These are phyloP conservation scores for Hedychridium roseum DNA, from an alignment of 2,888 invertebrate species.

Conservation along the genomic window DNA sequence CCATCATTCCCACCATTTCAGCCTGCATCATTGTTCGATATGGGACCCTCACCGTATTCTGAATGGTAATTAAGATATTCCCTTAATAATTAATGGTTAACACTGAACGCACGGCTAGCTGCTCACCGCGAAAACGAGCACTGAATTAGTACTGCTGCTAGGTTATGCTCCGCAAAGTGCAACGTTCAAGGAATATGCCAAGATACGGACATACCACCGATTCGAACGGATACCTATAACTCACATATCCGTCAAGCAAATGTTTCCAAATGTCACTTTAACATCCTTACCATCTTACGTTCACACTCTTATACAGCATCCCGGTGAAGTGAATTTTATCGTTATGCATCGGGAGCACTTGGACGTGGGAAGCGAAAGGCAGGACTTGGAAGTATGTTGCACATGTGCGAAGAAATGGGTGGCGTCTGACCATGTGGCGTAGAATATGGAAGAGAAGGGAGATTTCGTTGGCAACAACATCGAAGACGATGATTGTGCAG, in stretches of 20 bases:
- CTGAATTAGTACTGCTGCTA: slow-evolving; percentile 44
- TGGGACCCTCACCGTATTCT: slow-evolving; percentile 42
- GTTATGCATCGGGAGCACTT: slow-evolving; percentile 45
- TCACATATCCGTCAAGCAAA: too few relatives aligned
- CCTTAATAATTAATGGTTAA: slow-evolving; percentile 45
- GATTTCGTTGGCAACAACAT: too few relatives aligned
- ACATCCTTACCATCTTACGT: too few relatives aligned
- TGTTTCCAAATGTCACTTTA: too few relatives aligned
- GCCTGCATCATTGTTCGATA: slow-evolving; percentile 11
- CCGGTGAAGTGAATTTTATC: too few relatives aligned
- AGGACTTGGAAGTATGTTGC: slow-evolving; percentile 32
- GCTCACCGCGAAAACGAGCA: slow-evolving; percentile 28
- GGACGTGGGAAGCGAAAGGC: slow-evolving; percentile 57
- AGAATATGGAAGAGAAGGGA: too few relatives aligned
- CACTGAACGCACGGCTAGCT: slow-evolving; percentile 17
- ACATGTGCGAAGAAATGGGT: slow-evolving; percentile 49
- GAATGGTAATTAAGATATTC: slow-evolving; percentile 49
- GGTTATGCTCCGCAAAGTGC: slow-evolving; percentile 39
- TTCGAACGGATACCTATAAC: too few relatives aligned
- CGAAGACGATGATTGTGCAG: too few relatives aligned
- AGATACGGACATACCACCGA: too few relatives aligned
- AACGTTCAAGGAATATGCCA: slow-evolving; percentile 23
- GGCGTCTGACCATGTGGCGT: slow-evolving; percentile 44
- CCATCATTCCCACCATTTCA: background rate
- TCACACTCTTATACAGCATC: too few relatives aligned